Conservation (phyloP, 2,797 vertebrate species). For the Steatocranus sp. region DNA sequence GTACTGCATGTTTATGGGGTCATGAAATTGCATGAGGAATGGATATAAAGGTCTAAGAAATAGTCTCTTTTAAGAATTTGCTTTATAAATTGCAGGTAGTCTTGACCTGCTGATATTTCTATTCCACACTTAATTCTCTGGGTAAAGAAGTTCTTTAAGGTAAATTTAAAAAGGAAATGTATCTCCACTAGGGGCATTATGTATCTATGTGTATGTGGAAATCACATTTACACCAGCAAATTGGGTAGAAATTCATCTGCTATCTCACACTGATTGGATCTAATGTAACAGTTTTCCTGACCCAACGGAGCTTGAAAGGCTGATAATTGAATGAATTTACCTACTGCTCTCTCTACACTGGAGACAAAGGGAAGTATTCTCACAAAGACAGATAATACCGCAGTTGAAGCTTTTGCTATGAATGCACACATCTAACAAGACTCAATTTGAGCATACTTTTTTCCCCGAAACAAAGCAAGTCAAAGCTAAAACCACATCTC, state of each 20-base stretch:
- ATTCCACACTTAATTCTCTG: background rate
- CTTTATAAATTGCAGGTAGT: background rate
- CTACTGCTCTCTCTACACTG: background rate
- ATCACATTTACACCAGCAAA: conserved; percentile 49
- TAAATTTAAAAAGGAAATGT: conserved; percentile 21
- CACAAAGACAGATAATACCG: background rate
- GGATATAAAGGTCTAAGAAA: background rate
- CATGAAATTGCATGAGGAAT: background rate
- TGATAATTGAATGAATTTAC: conserved; percentile 43
- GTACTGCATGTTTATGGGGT: background rate
- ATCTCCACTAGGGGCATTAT: conserved; percentile 2
- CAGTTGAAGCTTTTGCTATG: background rate
- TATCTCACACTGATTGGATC: conserved; percentile 37
- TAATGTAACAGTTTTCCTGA: conserved; percentile 37
- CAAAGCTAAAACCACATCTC: background rate
- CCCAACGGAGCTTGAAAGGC: conserved; percentile 35
- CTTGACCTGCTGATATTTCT: conserved; percentile 8
- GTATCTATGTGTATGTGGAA: conserved; percentile 33
- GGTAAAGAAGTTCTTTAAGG: conserved; percentile 14
- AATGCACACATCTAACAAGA: background rate
- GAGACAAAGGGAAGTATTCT: conserved; percentile 7
- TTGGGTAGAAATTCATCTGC: conserved; percentile 38
- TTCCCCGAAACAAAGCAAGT: background rate
- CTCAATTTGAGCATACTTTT: background rate
- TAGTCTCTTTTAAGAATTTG: background rate